These are phyloP conservation scores for Drosophila nr. perissopoda DNA, from an alignment of 2,888 invertebrate genomes.

Conservation along the genomic window DNA sequence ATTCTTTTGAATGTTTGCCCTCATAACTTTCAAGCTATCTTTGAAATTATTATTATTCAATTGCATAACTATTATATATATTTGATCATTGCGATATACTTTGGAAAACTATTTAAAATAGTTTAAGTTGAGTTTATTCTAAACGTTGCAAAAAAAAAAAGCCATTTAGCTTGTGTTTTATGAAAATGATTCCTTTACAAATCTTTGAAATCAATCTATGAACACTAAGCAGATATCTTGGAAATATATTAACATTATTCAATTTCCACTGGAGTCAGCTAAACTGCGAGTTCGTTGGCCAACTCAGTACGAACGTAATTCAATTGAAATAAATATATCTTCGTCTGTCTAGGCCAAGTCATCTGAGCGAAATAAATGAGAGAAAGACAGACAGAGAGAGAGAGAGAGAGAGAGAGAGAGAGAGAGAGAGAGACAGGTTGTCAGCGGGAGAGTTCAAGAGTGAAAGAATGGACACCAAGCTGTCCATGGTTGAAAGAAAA, in stretches of 20 bases:
- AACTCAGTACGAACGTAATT: constrained; percentile 30
- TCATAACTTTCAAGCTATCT: constrained; percentile 17
- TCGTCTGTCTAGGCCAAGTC: constrained; percentile 33
- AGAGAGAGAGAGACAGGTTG: not conserved
- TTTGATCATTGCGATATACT: not conserved
- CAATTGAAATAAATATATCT: constrained; percentile 54
- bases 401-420: not conserved
- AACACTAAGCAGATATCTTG: not conserved
- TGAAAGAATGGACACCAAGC: constrained; percentile 33
- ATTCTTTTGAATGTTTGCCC: constrained; percentile 7
- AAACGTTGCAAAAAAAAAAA: not conserved
- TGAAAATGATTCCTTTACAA: not conserved
- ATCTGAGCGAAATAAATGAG: constrained; percentile 46
- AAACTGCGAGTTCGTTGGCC: constrained; percentile 3
- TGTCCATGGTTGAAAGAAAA: constrained; percentile 55
- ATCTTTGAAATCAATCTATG: not conserved
- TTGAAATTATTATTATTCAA: not conserved
- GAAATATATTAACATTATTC: not conserved
- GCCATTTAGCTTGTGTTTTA: not conserved
- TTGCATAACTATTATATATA: not conserved
- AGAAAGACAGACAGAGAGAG: not conserved
- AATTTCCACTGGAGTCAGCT: not conserved
- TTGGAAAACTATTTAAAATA: not conserved
- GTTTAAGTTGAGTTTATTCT: not conserved
- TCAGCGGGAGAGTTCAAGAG: not conserved